Evolutionary conservation across 2,888 invertebrate genomes (phyloP).

Genomic region (Cylindroiulus punctatus): DNA sequence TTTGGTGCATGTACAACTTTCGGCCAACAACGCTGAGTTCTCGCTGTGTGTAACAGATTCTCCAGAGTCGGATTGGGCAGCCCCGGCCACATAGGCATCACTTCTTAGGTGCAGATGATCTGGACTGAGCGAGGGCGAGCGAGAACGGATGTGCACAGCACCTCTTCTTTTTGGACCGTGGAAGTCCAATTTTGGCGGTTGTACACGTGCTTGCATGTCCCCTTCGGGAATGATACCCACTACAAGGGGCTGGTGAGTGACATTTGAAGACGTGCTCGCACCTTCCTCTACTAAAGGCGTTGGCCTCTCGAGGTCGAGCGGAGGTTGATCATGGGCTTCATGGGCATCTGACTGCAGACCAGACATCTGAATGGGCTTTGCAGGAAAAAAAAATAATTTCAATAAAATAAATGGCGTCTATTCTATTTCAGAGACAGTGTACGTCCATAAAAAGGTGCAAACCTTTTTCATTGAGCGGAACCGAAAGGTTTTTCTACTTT

Average conservation of each 20-base stretch:
- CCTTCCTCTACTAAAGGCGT: constrained; percentile 50
- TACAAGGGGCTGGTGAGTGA: neutral
- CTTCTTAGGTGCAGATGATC: constrained; percentile 62
- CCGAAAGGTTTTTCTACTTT: constrained; percentile 92
- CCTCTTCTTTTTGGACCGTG: constrained; percentile 62
- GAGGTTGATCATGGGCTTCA: constrained; percentile 7
- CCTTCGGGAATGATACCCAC: neutral
- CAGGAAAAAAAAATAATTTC: neutral
- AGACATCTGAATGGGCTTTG: constrained; percentile 43
- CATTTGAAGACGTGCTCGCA: constrained; percentile 26
- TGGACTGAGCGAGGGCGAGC: constrained; percentile 65
- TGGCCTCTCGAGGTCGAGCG: constrained; percentile 28
- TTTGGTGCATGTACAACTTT: constrained; percentile 58
- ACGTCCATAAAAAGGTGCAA: neutral
- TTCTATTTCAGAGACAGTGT: too few species aligned
- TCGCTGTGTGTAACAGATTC: constrained; percentile 69
- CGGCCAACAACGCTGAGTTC: constrained; percentile 67
- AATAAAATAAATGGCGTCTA: too few species aligned
- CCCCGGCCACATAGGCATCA: constrained; percentile 62
- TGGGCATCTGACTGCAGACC: constrained; percentile 47
- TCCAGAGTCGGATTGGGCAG: constrained; percentile 64
- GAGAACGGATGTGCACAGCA: constrained; percentile 63
- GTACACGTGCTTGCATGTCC: neutral
- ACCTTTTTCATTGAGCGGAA: constrained; percentile 80
- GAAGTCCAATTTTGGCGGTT: neutral